phyloP scores from a whole-genome alignment of 2,888 invertebrate species.

The Drosophila melanocephala region DNA sequence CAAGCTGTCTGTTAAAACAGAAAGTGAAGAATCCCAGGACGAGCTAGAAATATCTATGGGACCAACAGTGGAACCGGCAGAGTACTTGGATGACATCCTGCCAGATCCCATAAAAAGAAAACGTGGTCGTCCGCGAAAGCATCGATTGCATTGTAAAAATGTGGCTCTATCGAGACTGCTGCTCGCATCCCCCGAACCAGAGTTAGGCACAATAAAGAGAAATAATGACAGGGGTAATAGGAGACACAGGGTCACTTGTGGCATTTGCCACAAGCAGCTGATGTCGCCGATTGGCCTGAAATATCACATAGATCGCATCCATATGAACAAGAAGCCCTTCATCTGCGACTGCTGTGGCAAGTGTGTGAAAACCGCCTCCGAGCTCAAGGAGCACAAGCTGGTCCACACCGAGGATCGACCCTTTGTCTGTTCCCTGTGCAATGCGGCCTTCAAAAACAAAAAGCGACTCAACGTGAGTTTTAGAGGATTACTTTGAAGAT shows the following conservation, averaged over 20 bases:
- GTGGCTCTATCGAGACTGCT: conserved; percentile 34
- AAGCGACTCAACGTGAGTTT: conserved; percentile 75
- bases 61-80: background rate
- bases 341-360: conserved; percentile 86
- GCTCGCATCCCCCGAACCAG: conserved; percentile 15
- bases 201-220: background rate
- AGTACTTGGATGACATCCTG: background rate
- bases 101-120: conserved; percentile 23
- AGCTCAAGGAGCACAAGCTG: conserved; percentile 86
- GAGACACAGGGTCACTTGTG: conserved; percentile 18
- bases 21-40: background rate
- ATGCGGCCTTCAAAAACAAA: conserved; percentile 83
- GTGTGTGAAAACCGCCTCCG: conserved; percentile 85
- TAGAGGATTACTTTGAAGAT: background rate
- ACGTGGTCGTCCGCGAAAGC: conserved; percentile 44
- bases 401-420: conserved; percentile 86
- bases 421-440: conserved; percentile 85
- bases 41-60: background rate
- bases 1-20: background rate
- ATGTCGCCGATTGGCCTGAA: conserved; percentile 37
- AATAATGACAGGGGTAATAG: background rate
- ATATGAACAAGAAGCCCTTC: conserved; percentile 83
- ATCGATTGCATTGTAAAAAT: conserved; percentile 23
- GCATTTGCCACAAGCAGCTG: conserved; percentile 41
- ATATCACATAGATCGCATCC: conserved; percentile 76